A percentile compares a stretch with the other conserved stretches of the same genome.
phyloP scores from a whole-genome alignment of 2,888 invertebrate species.

The Onthophagus sagittarius region DNA sequence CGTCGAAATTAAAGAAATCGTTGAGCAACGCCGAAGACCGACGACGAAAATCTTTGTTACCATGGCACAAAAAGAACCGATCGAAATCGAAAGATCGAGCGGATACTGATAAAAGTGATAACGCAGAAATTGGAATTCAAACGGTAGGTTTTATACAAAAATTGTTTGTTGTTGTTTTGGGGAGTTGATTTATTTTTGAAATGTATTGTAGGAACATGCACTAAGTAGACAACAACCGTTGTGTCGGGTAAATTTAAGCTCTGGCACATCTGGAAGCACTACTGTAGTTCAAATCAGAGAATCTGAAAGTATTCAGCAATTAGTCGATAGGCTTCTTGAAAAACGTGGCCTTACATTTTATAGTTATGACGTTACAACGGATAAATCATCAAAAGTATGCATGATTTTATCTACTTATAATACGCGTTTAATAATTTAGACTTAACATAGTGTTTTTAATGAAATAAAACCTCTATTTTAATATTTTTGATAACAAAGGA shows the following conservation, averaged over 20 bases:
- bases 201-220: conserved; percentile 30
- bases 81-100: conserved; percentile 61
- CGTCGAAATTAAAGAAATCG: conserved; percentile 70
- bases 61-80: conserved; percentile 79
- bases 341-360: conserved; percentile 75
- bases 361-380: conserved; percentile 77
- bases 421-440: not conserved
- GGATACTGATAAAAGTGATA: conserved; percentile 38
- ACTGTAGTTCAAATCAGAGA: conserved; percentile 83
- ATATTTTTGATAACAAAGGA: too few relatives aligned
- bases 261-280: conserved; percentile 89
- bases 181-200: conserved; percentile 19
- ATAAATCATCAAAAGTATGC: conserved; percentile 47
- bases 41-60: conserved; percentile 82
- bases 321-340: conserved; percentile 78
- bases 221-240: conserved; percentile 49
- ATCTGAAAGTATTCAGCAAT: conserved; percentile 69
- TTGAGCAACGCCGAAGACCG: conserved; percentile 84
- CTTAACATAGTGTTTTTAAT: too few relatives aligned
- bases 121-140: conserved; percentile 45
- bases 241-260: conserved; percentile 84
- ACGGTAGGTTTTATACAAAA: not conserved
- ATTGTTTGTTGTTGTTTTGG: conserved; percentile 5
- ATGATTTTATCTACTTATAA: not conserved
- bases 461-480: too few relatives aligned